Evolutionary conservation across 2,888 invertebrate genomes (phyloP).

Genomic region (Thecocarcelia acutangulata): DNA sequence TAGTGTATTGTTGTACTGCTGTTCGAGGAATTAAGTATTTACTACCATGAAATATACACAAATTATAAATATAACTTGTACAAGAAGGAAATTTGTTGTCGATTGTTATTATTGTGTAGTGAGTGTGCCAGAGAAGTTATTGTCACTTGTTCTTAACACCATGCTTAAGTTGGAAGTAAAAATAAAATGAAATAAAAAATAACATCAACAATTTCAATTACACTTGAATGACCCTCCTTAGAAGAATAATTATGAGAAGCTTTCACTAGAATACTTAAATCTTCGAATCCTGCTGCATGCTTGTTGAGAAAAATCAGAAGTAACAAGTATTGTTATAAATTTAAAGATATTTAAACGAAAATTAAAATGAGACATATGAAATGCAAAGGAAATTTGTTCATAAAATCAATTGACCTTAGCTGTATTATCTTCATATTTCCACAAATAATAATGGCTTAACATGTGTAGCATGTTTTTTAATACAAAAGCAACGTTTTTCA

Average conservation of each 20-base stretch:
- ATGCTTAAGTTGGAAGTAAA: conserved; percentile 7
- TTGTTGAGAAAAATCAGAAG: neutral
- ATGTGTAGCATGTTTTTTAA: too few species aligned
- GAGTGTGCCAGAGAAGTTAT: neutral
- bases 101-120: conserved; percentile 8
- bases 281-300: neutral
- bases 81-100: conserved; percentile 21
- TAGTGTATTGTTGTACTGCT: neutral
- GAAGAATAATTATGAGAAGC: neutral
- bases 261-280: neutral
- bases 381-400: too few species aligned
- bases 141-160: conserved; percentile 23
- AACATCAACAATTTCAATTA: conserved; percentile 15
- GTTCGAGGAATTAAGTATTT: conserved; percentile 18
- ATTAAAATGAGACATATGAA: neutral
- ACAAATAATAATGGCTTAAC: too few species aligned
- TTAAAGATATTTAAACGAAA: neutral
- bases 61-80: conserved; percentile 1
- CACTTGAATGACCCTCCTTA: conserved; percentile 26
- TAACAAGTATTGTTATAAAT: neutral
- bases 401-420: too few species aligned
- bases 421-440: too few species aligned
- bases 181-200: conserved; percentile 4
- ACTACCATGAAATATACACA: neutral
- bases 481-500: too few species aligned